Percentiles rank a stretch among this genome's conserved stretches.
These are phyloP conservation scores for Buceros bicornis DNA, from an alignment of 2,797 vertebrate species.

Conservation along the genomic window DNA sequence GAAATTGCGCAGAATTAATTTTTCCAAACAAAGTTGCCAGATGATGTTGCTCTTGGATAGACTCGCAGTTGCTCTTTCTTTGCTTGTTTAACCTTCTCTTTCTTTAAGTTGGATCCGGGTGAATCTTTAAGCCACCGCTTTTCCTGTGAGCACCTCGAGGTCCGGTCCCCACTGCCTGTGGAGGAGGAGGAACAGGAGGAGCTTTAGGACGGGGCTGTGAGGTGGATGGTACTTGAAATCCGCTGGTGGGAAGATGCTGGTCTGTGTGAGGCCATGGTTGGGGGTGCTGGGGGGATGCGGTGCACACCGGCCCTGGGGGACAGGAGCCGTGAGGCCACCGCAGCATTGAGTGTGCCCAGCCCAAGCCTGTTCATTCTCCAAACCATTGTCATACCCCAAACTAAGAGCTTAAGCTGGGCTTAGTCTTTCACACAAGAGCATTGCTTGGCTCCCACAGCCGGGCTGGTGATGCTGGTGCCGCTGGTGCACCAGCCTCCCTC, in stretches of 20 bases:
- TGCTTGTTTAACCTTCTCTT: background rate
- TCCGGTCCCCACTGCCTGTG: background rate
- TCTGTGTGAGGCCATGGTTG: background rate
- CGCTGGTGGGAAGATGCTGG: background rate
- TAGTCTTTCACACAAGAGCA: background rate
- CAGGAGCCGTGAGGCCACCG: rapidly evolving
- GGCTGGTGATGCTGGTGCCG: background rate
- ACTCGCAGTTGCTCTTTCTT: background rate
- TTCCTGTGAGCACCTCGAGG: background rate
- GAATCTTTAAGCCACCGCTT: background rate
- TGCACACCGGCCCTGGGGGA: background rate
- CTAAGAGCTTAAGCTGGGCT: background rate
- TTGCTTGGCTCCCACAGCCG: background rate
- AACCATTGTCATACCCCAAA: background rate
- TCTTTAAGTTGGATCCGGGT: background rate
- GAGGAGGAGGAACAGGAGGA: background rate
- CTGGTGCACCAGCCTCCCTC: background rate
- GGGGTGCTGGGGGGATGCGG: background rate
- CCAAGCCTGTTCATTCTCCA: rapidly evolving
- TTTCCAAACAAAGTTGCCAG: slow-evolving; percentile 24
- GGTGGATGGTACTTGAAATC: background rate
- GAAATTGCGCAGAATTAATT: slow-evolving; percentile 18
- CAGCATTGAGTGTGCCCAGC: background rate
- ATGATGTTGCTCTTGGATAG: slow-evolving; percentile 40
- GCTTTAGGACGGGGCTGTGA: background rate